A percentile compares a stretch with the other conserved stretches of the same genome.
phyloP scores from a whole-genome alignment of 2,888 invertebrate species.

The Cistogaster globosa region DNA sequence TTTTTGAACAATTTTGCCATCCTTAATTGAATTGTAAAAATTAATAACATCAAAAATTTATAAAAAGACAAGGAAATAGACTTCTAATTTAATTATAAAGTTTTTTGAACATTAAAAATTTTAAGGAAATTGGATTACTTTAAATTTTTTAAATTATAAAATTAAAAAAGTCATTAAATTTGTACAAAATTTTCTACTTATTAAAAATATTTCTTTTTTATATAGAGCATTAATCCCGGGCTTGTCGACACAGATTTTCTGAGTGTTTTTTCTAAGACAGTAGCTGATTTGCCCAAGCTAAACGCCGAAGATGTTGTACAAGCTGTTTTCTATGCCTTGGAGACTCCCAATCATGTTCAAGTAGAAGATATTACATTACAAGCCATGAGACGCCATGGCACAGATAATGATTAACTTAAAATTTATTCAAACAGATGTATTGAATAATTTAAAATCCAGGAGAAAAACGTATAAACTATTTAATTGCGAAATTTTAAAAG shows the following conservation, averaged over 20 bases:
- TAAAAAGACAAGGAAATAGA: neutral
- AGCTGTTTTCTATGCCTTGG: conserved; percentile 85
- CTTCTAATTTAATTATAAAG: conserved; percentile 7
- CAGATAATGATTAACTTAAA: conserved; percentile 25
- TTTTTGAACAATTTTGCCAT: neutral
- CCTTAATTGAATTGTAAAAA: conserved; percentile 20
- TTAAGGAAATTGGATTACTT: neutral
- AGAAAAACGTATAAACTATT: neutral
- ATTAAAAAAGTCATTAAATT: too few relatives aligned
- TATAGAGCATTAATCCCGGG: conserved; percentile 87
- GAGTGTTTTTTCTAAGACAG: conserved; percentile 80
- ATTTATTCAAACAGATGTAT: neutral
- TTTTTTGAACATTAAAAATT: neutral
- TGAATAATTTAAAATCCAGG: neutral
- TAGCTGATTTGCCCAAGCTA: conserved; percentile 83
- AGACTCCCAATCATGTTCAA: conserved; percentile 86
- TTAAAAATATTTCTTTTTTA: conserved; percentile 13
- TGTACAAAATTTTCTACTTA: too few relatives aligned
- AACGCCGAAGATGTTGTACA: conserved; percentile 86
- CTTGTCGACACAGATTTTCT: conserved; percentile 85
- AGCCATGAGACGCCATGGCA: conserved; percentile 76
- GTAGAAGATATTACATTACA: conserved; percentile 81
- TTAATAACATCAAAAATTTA: neutral
- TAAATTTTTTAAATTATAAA: too few relatives aligned
- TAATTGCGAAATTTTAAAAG: too few relatives aligned